Conservation (phyloP, 2,113 vertebrate species). For the Symphodus melops region DNA sequence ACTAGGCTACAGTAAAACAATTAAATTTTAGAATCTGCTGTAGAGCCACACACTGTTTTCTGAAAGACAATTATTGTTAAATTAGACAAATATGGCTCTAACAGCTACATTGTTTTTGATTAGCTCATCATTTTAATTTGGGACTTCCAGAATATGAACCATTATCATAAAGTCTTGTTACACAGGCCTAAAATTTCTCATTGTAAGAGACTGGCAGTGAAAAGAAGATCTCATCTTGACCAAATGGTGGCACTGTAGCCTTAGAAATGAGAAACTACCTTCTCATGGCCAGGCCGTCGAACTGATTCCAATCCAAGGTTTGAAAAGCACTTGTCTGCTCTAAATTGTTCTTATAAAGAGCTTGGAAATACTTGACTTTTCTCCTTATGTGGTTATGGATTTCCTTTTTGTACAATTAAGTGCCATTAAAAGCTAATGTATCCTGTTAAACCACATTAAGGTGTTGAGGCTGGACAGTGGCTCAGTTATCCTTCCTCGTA, state of each 20-base stretch:
- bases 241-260: constrained; percentile 83
- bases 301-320: constrained; percentile 83
- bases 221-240: constrained; percentile 22
- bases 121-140: constrained; percentile 35
- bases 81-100: constrained; percentile 32
- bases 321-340: constrained; percentile 87
- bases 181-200: constrained; percentile 6
- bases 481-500: constrained; percentile 40
- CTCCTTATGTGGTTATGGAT: constrained; percentile 85
- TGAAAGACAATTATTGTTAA: constrained; percentile 23
- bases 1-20: neutral
- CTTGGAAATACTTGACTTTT: constrained; percentile 88
- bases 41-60: neutral
- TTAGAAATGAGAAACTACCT: constrained; percentile 69
- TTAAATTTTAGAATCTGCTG: constrained; percentile 17
- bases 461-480: constrained; percentile 61
- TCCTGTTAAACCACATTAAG: constrained; percentile 80
- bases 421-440: constrained; percentile 85
- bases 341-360: constrained; percentile 88
- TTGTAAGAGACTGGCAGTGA: neutral
- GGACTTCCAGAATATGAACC: constrained; percentile 39
- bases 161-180: constrained; percentile 27
- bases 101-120: constrained; percentile 44
- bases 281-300: constrained; percentile 52
- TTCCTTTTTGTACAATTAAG: constrained; percentile 85